Conservation (phyloP, 2,888 invertebrate species). For the Ochropacha duplaris region DNA sequence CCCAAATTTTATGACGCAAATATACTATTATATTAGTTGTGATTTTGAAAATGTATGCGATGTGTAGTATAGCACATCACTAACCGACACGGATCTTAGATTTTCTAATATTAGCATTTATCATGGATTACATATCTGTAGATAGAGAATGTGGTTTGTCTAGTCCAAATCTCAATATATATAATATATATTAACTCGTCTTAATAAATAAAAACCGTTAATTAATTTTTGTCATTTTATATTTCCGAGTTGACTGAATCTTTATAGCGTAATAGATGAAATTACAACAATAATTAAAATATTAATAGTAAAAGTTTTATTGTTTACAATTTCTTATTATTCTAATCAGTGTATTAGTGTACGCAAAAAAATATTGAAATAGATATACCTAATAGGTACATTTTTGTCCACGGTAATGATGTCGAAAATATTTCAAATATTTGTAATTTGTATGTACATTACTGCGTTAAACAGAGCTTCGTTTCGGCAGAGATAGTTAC, state of each 20-base stretch:
- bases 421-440: constrained; percentile 18
- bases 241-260: constrained; percentile 76
- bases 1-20: neutral
- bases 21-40: constrained; percentile 30
- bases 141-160: constrained; percentile 81
- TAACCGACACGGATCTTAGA: constrained; percentile 70
- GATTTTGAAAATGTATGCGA: constrained; percentile 68
- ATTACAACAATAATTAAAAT: constrained; percentile 28
- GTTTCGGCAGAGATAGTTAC: constrained; percentile 22
- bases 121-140: constrained; percentile 83
- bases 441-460: constrained; percentile 41
- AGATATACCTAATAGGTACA: constrained; percentile 44
- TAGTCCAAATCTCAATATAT: constrained; percentile 80
- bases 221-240: constrained; percentile 54
- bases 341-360: constrained; percentile 61
- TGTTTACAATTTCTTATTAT: constrained; percentile 22
- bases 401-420: constrained; percentile 54
- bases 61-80: constrained; percentile 69
- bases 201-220: constrained; percentile 39
- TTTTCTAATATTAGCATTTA: constrained; percentile 80
- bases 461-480: constrained; percentile 58
- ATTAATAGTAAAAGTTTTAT: constrained; percentile 31
- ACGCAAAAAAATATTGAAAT: constrained; percentile 35
- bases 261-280: constrained; percentile 59
- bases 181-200: constrained; percentile 72